These are phyloP conservation scores for Acleris holmiana DNA, from an alignment of 2,888 invertebrate species.

Conservation along the genomic window DNA sequence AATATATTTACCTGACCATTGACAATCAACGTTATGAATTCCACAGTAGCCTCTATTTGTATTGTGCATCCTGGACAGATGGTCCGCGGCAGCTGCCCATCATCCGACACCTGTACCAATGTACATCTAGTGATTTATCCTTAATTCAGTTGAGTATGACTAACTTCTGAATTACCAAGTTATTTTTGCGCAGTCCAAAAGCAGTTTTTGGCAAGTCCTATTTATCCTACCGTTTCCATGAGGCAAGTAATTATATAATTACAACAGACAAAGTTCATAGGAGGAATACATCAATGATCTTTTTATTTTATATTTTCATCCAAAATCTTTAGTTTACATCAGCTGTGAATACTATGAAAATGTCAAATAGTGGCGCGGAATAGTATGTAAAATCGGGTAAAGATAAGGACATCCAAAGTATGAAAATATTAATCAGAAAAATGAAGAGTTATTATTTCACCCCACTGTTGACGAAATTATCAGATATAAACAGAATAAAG, in stretches of 20 bases:
- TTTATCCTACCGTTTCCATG: background rate
- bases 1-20: conserved; percentile 84
- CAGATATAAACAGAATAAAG: conserved; percentile 44
- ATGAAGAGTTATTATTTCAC: conserved; percentile 26
- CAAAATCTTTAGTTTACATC: conserved; percentile 40
- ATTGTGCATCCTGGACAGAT: conserved; percentile 91
- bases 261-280: background rate
- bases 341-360: conserved; percentile 37
- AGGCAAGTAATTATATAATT: background rate
- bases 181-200: background rate
- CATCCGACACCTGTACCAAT: conserved; percentile 85
- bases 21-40: conserved; percentile 89
- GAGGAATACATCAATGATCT: background rate
- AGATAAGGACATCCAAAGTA: background rate
- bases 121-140: background rate
- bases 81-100: conserved; percentile 88
- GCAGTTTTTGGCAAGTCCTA: no score
- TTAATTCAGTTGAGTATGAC: background rate
- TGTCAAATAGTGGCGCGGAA: conserved; percentile 53
- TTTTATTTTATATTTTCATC: background rate
- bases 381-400: conserved; percentile 16
- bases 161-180: background rate
- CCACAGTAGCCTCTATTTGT: conserved; percentile 89
- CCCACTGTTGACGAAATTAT: conserved; percentile 13
- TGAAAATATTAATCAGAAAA: conserved; percentile 19